Evolutionary conservation across 2,113 vertebrate genomes (phyloP), one percentile per base, ranked within the genome.

Genomic region (Elephas maximus): DNA sequence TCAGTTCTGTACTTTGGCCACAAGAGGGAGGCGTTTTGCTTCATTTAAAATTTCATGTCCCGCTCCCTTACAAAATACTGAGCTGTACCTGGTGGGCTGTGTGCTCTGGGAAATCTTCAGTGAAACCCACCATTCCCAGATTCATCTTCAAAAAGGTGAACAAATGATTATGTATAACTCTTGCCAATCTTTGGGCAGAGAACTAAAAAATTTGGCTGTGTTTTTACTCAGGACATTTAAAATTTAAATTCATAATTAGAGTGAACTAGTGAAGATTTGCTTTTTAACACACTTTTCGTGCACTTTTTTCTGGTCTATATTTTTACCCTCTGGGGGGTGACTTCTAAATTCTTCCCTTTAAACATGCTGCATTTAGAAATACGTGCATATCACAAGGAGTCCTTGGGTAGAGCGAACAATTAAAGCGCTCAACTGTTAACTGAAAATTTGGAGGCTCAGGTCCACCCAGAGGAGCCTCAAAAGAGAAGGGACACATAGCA

Each of bases 1-100:
- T 69, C 69, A 83, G 96, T 98, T 96, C 69, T 83, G 17, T 0
- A 41, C 1, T 30, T 20, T 53, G 28, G 14, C 76, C 99, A 98
- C 98, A 84, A 98, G 98, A 96, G 98, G 98, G 95, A 28, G 97
- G 85, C 95, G 83, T 93, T 92, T 85, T 37, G 80, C 94, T 93
- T 85, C 63, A 97, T 97, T 97, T 93, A 33, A 57, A 44, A 24
- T 15, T 53, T 30, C 3, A 33, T 23, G 48, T 18, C 0, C 1
- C 0, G 0, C 0, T 0, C 8, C 37, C 17, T 37, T 1, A 21
- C 3, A 76, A 28, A 44, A 26, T 3, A 45, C n/a, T 65, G 63
- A 79, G 28, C 73, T 88, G 33, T 17, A 14, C 53, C 7, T 23
- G 26, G 0, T 90, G 30, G 84, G 53, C 73, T 92, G 79, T 82